Evolutionary conservation across 2,888 invertebrate species (phyloP).

Genomic region (Ferrisia virgata): DNA sequence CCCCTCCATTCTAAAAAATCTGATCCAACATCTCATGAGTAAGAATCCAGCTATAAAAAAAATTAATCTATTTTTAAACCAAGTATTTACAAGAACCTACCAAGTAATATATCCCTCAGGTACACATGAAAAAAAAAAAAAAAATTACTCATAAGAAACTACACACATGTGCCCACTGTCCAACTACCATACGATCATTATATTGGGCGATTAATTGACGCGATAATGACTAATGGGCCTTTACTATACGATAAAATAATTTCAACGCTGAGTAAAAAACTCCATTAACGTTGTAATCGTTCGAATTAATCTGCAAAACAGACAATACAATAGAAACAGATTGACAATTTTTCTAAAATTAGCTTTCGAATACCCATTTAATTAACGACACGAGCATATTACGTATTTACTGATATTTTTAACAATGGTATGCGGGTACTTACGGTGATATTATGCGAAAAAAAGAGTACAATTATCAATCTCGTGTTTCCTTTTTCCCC

Average conservation of each 20-base stretch:
- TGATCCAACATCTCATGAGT: no score
- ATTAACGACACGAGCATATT: background rate
- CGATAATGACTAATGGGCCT: conserved; percentile 19
- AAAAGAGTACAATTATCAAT: no score
- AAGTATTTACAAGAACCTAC: no score
- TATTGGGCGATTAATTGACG: background rate
- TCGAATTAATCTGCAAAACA: background rate
- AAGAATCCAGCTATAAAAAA: no score
- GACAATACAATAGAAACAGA: background rate
- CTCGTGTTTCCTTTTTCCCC: no score
- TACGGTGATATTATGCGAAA: no score
- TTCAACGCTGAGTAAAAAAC: background rate
- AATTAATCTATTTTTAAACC: no score
- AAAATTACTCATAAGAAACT: background rate
- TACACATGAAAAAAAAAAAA: background rate
- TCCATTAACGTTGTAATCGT: background rate
- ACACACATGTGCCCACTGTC: no score
- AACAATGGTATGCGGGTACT: no score
- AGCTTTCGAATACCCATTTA: background rate
- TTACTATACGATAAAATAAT: background rate
- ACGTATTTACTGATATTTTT: background rate
- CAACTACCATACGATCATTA: background rate
- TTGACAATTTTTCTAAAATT: background rate
- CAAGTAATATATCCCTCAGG: background rate
- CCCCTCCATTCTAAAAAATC: no score